These are phyloP conservation scores for Trisateles emortualis DNA, from an alignment of 2,888 invertebrate species.

Conservation along the genomic window DNA sequence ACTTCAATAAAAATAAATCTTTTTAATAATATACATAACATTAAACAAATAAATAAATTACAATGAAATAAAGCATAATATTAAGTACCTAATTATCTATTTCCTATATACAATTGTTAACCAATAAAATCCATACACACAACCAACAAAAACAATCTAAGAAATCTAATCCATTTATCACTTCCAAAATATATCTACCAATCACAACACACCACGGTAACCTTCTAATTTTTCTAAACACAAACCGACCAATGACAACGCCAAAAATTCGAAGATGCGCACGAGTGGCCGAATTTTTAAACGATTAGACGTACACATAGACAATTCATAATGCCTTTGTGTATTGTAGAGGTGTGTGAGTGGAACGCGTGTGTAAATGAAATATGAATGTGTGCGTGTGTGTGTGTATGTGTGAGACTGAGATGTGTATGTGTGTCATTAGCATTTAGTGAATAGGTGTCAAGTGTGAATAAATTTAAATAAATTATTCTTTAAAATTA, in stretches of 20 bases:
- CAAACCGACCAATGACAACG: constrained; percentile 59
- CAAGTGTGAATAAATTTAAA: constrained; percentile 60
- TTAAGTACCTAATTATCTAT: background rate
- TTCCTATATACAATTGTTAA: background rate
- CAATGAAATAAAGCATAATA: no score
- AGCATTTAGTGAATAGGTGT: constrained; percentile 79
- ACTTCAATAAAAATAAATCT: no score
- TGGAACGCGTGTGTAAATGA: background rate
- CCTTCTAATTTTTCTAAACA: constrained; percentile 72
- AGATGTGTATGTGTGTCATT: constrained; percentile 62
- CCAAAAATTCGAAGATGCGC: constrained; percentile 66
- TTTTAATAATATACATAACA: no score
- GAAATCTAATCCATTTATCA: constrained; percentile 20
- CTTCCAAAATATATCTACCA: constrained; percentile 47
- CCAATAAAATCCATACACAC: constrained; percentile 22
- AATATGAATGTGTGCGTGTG: constrained; percentile 5
- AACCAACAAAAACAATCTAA: constrained; percentile 36
- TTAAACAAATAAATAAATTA: no score
- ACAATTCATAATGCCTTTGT: background rate
- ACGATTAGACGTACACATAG: constrained; percentile 73
- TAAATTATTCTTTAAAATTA: no score
- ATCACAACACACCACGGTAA: constrained; percentile 38
- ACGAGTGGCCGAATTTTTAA: constrained; percentile 75
- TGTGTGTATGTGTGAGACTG: constrained; percentile 9
- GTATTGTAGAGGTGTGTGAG: constrained; percentile 5